Percentiles rank a stretch among this genome's conserved stretches.
Conservation (phyloP, 2,797 vertebrate genomes). For the Ambastaia sidthimunki region DNA sequence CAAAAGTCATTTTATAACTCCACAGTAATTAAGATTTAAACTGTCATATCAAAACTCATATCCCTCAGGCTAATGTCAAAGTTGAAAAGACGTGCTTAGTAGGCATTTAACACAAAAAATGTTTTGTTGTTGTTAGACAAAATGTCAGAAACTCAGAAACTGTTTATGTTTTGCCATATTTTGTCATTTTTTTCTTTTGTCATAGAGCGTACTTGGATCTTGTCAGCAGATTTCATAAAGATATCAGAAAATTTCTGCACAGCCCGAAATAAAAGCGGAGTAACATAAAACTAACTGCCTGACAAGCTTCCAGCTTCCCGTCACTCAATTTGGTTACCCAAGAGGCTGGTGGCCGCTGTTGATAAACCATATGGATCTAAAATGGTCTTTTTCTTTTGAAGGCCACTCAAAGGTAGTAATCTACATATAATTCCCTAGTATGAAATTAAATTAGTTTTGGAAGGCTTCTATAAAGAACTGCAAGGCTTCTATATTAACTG, state of each 20-base stretch:
- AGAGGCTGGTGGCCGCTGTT: background rate
- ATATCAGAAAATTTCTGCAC: background rate
- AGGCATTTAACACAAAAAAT: constrained; percentile 10
- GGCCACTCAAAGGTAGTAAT: background rate
- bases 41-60: background rate
- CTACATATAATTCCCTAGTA: background rate
- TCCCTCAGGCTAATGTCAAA: constrained; percentile 21
- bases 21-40: constrained; percentile 9
- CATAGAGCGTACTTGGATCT: constrained; percentile 4
- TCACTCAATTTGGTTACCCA: background rate
- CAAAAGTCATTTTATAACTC: background rate
- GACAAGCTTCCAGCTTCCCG: background rate
- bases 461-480: background rate
- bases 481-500: too few species aligned
- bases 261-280: background rate
- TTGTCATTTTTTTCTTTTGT: background rate
- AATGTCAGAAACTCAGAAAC: constrained; percentile 28
- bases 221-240: constrained; percentile 3
- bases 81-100: constrained; percentile 15
- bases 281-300: background rate
- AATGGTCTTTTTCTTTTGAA: background rate
- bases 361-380: background rate
- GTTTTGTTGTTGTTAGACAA: constrained; percentile 26
- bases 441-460: background rate
- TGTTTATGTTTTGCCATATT: too few species aligned